These are phyloP conservation scores for Spatula versicolor DNA, from an alignment of 2,797 vertebrate species.

Conservation along the genomic window DNA sequence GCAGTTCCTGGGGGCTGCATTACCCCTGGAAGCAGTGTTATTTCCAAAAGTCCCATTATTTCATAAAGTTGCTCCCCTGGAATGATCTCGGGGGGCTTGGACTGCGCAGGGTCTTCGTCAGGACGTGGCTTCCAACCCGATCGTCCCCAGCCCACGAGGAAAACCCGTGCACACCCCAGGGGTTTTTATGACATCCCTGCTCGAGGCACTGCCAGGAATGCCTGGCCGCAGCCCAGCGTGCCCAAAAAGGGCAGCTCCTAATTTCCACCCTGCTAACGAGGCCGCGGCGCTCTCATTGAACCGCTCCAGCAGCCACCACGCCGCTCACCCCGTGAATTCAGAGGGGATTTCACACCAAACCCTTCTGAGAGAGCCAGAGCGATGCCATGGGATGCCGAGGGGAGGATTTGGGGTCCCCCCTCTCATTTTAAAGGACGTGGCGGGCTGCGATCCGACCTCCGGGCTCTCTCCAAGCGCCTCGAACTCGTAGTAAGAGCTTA, in stretches of 20 bases:
- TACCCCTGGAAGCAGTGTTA: background rate
- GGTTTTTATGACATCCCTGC: no score
- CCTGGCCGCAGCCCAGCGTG: background rate
- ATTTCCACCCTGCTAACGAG: conserved; percentile 63
- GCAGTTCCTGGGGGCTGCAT: background rate
- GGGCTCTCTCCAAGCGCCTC: background rate
- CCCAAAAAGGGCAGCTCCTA: conserved; percentile 61
- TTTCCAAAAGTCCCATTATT: background rate
- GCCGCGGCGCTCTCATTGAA: conserved; percentile 18
- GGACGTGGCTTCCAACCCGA: no score
- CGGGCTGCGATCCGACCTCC: background rate
- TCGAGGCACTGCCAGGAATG: conserved; percentile 9
- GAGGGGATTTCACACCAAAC: conserved; percentile 42
- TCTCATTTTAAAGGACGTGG: background rate
- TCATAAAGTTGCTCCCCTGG: fast-evolving
- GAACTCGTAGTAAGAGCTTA: background rate
- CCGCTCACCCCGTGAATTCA: conserved; percentile 44
- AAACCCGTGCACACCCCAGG: no score
- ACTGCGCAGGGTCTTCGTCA: no score
- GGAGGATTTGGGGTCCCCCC: background rate
- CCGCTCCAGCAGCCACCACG: conserved; percentile 6
- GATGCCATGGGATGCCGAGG: background rate
- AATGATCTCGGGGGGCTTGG: background rate
- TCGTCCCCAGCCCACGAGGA: no score
- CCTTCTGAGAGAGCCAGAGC: background rate